phyloP scores from a whole-genome alignment of 2,797 vertebrate genomes.

The Momotus momota region DNA sequence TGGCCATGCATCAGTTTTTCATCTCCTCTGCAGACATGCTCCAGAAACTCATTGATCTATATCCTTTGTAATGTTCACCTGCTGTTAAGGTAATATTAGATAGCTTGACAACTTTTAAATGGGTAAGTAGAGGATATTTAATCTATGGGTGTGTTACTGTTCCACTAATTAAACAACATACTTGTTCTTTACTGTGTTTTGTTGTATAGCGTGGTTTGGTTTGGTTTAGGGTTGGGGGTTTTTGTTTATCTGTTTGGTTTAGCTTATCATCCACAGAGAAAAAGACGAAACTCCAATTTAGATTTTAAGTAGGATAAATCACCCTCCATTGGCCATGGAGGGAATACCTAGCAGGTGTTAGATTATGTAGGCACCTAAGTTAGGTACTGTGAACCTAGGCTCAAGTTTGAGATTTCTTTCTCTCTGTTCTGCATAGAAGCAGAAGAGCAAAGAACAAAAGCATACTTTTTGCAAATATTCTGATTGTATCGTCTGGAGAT shows the following conservation, averaged over 20 bases:
- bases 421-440: background rate
- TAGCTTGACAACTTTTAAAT: background rate
- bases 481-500: background rate
- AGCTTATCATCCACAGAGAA: background rate
- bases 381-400: background rate
- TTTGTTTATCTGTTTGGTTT: background rate
- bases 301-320: background rate
- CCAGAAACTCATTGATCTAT: slow-evolving; percentile 88
- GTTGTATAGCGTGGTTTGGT: background rate
- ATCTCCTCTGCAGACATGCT: slow-evolving; percentile 92
- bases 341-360: background rate
- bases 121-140: slow-evolving; percentile 11
- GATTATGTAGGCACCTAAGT: background rate
- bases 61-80: slow-evolving; percentile 85
- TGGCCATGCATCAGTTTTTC: slow-evolving; percentile 94
- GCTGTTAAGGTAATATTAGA: background rate
- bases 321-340: background rate
- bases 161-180: background rate
- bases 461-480: background rate
- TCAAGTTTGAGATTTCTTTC: background rate
- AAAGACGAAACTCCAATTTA: background rate
- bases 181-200: background rate
- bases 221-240: background rate
- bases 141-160: background rate
- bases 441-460: background rate